Conservation (phyloP, 2,113 vertebrate genomes). For the Microcebus ravelobensis region DNA sequence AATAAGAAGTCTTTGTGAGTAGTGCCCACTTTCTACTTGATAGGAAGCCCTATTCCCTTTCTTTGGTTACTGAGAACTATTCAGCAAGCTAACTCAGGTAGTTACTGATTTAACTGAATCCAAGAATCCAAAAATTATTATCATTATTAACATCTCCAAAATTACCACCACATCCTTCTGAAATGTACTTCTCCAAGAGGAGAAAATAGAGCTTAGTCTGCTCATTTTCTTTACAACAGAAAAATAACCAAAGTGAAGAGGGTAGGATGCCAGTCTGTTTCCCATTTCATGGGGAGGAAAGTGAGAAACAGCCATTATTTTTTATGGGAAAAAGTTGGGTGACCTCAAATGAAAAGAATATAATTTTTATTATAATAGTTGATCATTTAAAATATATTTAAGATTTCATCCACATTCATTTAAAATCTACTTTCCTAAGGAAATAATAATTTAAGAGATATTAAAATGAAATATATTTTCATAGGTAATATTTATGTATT, state of each 20-base stretch:
- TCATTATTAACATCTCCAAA: neutral
- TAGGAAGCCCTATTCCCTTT: neutral
- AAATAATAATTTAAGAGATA: neutral
- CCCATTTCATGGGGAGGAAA: neutral
- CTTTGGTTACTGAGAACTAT: neutral
- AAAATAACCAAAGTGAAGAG: neutral
- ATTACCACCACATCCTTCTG: neutral
- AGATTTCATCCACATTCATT: neutral
- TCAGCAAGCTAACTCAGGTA: neutral
- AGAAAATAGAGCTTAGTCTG: neutral
- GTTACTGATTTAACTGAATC: neutral
- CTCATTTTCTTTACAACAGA: neutral
- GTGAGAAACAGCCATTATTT: neutral
- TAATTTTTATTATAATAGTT: neutral
- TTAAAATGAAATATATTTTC: constrained; percentile 30
- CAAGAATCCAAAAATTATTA: neutral
- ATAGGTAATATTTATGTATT: neutral
- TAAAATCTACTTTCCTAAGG: constrained; percentile 1
- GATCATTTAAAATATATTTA: constrained; percentile 28
- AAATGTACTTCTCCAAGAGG: neutral
- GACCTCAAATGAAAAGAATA: neutral
- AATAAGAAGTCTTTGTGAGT: neutral
- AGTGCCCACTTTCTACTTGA: neutral
- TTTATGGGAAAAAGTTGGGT: neutral
- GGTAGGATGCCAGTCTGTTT: neutral